Evolutionary conservation across 2,113 vertebrate species (phyloP), one percentile per base, ranked within the genome.

Genomic region (Gobiocypris rarus): DNA sequence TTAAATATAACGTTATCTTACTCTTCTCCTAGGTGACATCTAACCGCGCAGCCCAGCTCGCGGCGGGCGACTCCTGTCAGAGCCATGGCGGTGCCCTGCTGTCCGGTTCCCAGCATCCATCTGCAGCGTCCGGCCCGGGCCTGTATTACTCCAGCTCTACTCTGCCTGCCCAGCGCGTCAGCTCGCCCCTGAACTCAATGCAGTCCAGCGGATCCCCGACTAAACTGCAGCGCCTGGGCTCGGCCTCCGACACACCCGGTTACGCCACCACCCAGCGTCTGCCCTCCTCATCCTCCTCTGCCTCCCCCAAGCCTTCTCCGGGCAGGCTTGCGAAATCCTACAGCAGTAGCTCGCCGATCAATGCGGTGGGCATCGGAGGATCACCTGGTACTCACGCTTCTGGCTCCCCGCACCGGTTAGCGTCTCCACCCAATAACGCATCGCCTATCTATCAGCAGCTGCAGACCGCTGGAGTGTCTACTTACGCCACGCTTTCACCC

Each of bases 401-500:
- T 92, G 93, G 84, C 41, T 97, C 97, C 83, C 96, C 97, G 84
- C 92, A 96, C 86, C 96, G 96, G 86, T 95, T 97, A 91, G 95
- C 95, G 85, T 97, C 97, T 86, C 96, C 96, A 76, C 94, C 96
- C 90, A 96, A 95, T 92, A 93, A 93, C 88, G 92, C 95, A 67
- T 96, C 96, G 70, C 95, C 95, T 88, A 93, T 95, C 85, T 95
- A 95, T 90, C 96, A 98, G 95, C 96, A 88, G 84, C 82, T 88
- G 43, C 80, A 97, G 91, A 97, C 96, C 94, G 96, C 96, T 84
- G 94, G 96, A 92, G 96, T 98, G 90, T 96, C 96, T 92, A 96
- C 95, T 92, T 99, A 99, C 93, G 97, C 97, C 90, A 98, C 97
- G 34, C 93, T 99, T 90, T 98, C 97, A 90, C 97, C 97, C 86